These are phyloP conservation scores for Philaethria dido DNA, from an alignment of 2,888 invertebrate species.

Conservation along the genomic window DNA sequence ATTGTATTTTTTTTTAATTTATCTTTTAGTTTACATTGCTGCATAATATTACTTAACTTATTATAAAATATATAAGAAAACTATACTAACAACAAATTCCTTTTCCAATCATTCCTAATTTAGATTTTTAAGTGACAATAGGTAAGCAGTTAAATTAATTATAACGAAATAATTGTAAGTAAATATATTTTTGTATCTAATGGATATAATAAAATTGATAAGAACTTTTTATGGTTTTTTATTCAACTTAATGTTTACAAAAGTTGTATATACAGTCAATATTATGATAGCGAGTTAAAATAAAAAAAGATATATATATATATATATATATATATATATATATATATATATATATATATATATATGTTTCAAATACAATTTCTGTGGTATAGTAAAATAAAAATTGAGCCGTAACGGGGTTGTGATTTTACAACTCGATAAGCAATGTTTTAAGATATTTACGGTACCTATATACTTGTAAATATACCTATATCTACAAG, in stretches of 20 bases:
- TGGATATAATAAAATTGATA: slow-evolving; percentile 19
- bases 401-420: too few species aligned
- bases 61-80: not conserved
- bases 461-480: too few species aligned
- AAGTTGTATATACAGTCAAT: too few species aligned
- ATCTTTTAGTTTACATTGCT: not conserved
- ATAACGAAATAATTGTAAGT: slow-evolving; percentile 13
- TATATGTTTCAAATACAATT: too few species aligned
- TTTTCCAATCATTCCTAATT: slow-evolving; percentile 11
- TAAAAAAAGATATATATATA: too few species aligned
- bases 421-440: too few species aligned
- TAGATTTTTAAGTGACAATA: not conserved
- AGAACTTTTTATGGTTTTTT: not conserved
- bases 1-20: not conserved
- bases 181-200: slow-evolving; percentile 28
- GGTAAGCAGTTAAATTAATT: not conserved
- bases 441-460: too few species aligned
- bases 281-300: too few species aligned
- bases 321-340: too few species aligned
- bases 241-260: not conserved
- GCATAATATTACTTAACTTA: not conserved
- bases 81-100: not conserved
- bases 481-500: too few species aligned
- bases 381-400: too few species aligned
- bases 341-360: too few species aligned